Conservation (phyloP, 1,140 invertebrate species). For the Melitaea cinxia region DNA sequence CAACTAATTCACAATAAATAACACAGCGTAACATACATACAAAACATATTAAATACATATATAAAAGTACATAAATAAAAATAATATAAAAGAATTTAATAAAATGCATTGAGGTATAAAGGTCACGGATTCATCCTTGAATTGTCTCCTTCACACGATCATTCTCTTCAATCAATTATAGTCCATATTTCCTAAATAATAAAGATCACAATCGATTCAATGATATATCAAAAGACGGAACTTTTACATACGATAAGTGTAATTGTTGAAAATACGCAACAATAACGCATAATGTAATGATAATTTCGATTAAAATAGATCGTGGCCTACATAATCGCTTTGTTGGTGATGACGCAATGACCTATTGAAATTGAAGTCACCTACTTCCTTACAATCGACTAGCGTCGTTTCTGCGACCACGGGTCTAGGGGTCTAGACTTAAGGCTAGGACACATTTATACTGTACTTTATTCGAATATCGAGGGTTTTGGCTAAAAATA, state of each 20-base stretch:
- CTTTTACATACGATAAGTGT: background rate
- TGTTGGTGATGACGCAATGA: conserved; percentile 2
- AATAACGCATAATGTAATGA: conserved; percentile 1
- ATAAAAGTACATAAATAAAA: background rate
- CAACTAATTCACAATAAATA: too few species aligned
- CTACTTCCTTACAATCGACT: background rate
- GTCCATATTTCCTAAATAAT: background rate
- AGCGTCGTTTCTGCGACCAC: background rate
- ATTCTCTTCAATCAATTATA: background rate
- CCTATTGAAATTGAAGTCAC: conserved; percentile 4
- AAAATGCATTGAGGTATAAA: conserved; percentile 26
- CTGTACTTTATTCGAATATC: too few species aligned
- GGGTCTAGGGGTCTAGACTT: background rate
- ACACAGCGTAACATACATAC: too few species aligned
- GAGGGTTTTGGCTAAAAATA: too few species aligned
- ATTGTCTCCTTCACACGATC: conserved; percentile 1
- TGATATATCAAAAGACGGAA: background rate
- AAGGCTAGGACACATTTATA: too few species aligned
- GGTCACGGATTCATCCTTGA: conserved; percentile 35
- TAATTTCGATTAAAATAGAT: conserved; percentile 8
- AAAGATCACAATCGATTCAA: background rate
- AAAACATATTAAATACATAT: background rate
- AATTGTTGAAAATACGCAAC: conserved; percentile 1
- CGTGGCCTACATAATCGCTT: conserved; percentile 5
- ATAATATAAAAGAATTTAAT: conserved; percentile 16